Percentiles rank a stretch among this genome's conserved stretches.
phyloP scores from a whole-genome alignment of 2,888 invertebrate species.

The Subacronicta megacephala region DNA sequence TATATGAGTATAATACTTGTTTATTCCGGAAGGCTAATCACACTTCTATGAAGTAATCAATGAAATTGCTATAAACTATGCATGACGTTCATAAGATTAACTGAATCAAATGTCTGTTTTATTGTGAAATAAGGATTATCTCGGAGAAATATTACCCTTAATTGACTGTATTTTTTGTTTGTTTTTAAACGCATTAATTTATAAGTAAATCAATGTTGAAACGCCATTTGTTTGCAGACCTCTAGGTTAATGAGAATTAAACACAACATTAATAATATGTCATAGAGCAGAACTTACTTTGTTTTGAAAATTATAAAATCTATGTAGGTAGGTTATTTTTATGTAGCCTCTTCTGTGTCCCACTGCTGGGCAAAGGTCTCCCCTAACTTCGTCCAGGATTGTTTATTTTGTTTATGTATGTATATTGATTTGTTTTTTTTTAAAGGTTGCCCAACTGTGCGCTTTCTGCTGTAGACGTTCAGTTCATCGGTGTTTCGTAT shows the following conservation, averaged over 20 bases:
- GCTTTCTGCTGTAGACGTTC: no score
- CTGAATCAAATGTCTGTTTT: constrained; percentile 45
- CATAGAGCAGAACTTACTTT: constrained; percentile 1
- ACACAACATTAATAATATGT: constrained; percentile 25
- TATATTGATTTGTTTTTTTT: no score
- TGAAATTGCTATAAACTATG: constrained; percentile 36
- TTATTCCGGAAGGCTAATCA: not conserved
- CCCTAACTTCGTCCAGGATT: no score
- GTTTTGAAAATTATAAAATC: not conserved
- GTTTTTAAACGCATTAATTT: no score
- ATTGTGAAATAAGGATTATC: constrained; percentile 37
- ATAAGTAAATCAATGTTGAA: no score
- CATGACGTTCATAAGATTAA: constrained; percentile 37
- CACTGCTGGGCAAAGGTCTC: no score
- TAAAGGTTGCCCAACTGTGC: no score
- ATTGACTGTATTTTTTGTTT: constrained; percentile 39
- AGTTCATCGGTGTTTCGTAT: no score
- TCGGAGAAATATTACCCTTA: constrained; percentile 22
- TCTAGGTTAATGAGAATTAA: constrained; percentile 22
- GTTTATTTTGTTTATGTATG: no score
- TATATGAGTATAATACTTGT: no score
- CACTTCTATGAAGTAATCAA: constrained; percentile 14
- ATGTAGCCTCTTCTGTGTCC: no score
- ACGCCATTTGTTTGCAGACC: constrained; percentile 35
- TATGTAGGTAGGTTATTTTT: not conserved